Percentiles rank a stretch among this genome's conserved stretches.
Evolutionary conservation across 1,140 invertebrate genomes (phyloP).

Genomic region (Leptinotarsa lineolata): DNA sequence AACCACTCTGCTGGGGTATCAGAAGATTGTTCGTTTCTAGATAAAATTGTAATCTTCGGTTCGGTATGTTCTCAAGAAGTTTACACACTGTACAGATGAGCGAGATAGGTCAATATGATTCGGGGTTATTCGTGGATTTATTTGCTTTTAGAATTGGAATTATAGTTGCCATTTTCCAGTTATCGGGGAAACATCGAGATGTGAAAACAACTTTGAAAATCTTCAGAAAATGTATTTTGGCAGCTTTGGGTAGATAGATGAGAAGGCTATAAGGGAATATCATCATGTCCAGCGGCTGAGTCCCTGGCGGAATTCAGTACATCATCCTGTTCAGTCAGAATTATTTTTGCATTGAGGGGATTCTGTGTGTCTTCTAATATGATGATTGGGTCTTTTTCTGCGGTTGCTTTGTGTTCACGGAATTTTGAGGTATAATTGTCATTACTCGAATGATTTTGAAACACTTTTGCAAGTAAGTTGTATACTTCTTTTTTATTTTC

Average conservation of each 20-base stretch:
- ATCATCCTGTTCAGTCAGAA: neutral
- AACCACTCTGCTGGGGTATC: constrained; percentile 1
- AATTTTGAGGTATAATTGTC: no score
- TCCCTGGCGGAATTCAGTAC: neutral
- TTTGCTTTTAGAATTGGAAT: neutral
- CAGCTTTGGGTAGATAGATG: neutral
- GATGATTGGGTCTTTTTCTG: no score
- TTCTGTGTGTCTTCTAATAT: no score
- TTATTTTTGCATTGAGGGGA: no score
- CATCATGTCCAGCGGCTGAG: neutral
- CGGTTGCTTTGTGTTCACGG: no score
- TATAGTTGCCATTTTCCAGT: no score
- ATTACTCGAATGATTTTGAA: no score
- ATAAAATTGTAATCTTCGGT: no score
- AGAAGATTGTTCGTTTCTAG: neutral
- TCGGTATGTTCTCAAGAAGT: neutral
- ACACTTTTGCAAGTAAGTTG: neutral
- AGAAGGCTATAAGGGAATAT: neutral
- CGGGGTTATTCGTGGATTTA: neutral
- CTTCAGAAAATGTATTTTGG: neutral
- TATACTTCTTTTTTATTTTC: neutral
- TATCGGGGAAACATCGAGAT: neutral
- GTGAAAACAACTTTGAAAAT: neutral
- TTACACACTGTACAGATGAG: neutral
- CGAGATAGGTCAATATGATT: neutral